Conservation (phyloP, 2,888 invertebrate genomes). For the Tetragonula carbonaria region DNA sequence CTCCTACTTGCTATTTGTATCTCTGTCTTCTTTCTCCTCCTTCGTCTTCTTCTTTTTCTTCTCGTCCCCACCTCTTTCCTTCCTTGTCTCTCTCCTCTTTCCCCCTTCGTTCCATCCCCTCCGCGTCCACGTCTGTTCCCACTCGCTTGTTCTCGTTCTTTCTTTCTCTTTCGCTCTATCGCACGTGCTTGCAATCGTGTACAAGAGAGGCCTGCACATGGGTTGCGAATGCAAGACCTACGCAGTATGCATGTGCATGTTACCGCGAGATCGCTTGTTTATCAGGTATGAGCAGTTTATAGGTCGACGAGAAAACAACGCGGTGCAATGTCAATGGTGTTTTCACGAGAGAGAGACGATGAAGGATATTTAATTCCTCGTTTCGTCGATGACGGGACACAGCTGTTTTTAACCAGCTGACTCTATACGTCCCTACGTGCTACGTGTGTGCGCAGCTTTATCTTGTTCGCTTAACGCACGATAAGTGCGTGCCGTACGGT, state of each 20-base stretch:
- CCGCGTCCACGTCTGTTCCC: not conserved
- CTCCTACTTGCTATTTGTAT: conserved; percentile 52
- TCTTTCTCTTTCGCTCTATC: conserved; percentile 58
- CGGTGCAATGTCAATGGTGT: conserved; percentile 55
- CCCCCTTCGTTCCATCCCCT: not conserved
- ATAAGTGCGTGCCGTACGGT: conserved; percentile 1
- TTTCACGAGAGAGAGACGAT: conserved; percentile 36
- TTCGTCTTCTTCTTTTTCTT: not conserved
- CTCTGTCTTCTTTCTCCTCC: conserved; percentile 42
- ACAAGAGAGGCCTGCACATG: conserved; percentile 56
- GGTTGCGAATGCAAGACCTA: conserved; percentile 46
- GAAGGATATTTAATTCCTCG: conserved; percentile 71
- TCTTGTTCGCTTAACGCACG: conserved; percentile 37
- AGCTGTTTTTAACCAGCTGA: conserved; percentile 83
- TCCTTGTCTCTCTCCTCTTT: not conserved
- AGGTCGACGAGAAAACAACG: conserved; percentile 48
- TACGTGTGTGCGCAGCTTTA: conserved; percentile 55
- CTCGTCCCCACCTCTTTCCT: not conserved
- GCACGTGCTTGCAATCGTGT: conserved; percentile 63
- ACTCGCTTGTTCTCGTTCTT: conserved; percentile 55
- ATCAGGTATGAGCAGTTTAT: conserved; percentile 51
- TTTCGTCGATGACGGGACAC: conserved; percentile 75
- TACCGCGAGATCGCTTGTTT: conserved; percentile 57
- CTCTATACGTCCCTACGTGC: conserved; percentile 65
- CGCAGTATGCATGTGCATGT: conserved; percentile 35